These are phyloP conservation scores for Rhagonycha fulva DNA, from an alignment of 2,888 invertebrate species.

Conservation along the genomic window DNA sequence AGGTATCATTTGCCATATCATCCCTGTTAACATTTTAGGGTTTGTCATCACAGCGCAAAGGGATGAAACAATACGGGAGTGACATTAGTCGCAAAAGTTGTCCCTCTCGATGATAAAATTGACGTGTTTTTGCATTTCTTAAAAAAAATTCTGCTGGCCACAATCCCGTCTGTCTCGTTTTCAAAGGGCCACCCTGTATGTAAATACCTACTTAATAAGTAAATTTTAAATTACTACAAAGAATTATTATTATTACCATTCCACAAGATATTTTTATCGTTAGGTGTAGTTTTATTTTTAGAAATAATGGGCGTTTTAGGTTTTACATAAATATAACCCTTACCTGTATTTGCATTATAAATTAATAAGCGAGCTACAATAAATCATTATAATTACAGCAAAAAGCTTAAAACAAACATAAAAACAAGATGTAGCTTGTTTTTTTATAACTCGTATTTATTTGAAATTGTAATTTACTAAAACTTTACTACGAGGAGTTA, in stretches of 20 bases:
- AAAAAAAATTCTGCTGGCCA: no score
- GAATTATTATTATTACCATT: background rate
- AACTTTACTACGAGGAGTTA: background rate
- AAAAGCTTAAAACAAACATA: background rate
- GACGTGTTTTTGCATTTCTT: no score
- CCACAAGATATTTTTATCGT: background rate
- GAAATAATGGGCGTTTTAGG: background rate
- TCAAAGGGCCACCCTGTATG: no score
- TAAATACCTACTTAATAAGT: background rate
- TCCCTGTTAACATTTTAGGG: no score
- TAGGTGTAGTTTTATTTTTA: background rate
- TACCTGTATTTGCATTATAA: background rate
- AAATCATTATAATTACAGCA: background rate
- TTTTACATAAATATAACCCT: background rate
- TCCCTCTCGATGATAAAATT: no score
- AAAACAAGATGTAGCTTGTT: background rate
- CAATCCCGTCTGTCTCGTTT: no score
- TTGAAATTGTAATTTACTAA: background rate
- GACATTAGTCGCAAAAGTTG: no score
- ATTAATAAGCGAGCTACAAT: background rate
- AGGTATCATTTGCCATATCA: no score
- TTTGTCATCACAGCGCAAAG: no score
- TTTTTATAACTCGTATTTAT: background rate
- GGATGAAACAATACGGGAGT: no score
- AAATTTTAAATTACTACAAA: background rate